Percentiles rank a stretch among this genome's conserved stretches.
These are phyloP conservation scores for Callipepla squamata DNA, from an alignment of 2,113 vertebrate genomes.

Conservation along the genomic window DNA sequence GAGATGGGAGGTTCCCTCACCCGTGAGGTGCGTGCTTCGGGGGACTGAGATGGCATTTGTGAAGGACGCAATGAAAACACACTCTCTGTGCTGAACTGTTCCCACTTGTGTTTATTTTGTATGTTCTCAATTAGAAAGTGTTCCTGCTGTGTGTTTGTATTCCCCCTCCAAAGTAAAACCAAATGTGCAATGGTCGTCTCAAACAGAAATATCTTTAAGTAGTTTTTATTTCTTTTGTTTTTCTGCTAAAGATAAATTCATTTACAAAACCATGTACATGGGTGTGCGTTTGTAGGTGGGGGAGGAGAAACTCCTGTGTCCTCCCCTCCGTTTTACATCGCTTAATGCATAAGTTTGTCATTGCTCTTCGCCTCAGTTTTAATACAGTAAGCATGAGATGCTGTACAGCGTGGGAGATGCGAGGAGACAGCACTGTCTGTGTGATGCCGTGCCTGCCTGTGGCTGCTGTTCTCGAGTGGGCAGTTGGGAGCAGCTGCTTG, in stretches of 20 bases:
- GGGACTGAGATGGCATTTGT: neutral
- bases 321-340: neutral
- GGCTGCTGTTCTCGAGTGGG: neutral
- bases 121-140: neutral
- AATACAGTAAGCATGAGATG: conserved; percentile 2
- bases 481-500: neutral
- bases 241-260: conserved; percentile 26
- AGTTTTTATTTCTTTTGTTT: conserved; percentile 19
- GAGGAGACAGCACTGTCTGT: neutral
- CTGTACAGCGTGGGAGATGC: neutral
- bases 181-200: conserved; percentile 10
- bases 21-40: neutral
- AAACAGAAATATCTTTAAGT: conserved; percentile 15
- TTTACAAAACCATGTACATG: conserved; percentile 60
- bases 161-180: conserved; percentile 14
- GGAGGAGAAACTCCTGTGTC: neutral
- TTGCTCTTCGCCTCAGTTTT: neutral
- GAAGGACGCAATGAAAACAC: neutral
- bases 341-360: neutral
- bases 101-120: neutral
- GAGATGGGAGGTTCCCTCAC: neutral
- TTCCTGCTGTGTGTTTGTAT: neutral
- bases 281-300: conserved; percentile 29
- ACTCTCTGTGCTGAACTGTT: neutral
- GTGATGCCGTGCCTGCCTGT: neutral